Conservation (phyloP, 1,140 invertebrate genomes). For the Caerostris darwini region DNA sequence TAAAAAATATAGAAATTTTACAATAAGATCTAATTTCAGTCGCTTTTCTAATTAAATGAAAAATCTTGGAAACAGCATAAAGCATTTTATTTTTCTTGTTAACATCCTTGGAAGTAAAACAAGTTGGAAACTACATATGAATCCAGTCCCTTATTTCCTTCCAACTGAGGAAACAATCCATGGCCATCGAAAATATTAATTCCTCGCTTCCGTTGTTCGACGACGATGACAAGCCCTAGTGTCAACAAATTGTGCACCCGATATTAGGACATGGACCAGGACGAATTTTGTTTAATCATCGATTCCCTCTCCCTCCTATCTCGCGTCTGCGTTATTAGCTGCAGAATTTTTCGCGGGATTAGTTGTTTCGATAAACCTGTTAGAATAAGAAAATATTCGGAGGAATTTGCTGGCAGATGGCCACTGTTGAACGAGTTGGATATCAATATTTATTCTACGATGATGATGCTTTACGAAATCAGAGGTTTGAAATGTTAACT, state of each 20-base stretch:
- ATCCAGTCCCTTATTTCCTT: not conserved
- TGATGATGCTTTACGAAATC: not conserved
- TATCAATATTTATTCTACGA: not conserved
- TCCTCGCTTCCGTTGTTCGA: conserved; percentile 14
- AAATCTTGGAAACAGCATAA: too few species aligned
- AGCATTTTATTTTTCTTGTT: not conserved
- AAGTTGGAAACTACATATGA: conserved; percentile 6
- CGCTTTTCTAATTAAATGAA: too few species aligned
- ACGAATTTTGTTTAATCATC: conserved; percentile 46
- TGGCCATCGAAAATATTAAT: conserved; percentile 38
- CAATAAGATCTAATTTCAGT: too few species aligned
- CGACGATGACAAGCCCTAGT: conserved; percentile 25
- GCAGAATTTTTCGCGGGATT: conserved; percentile 15
- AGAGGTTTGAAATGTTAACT: not conserved
- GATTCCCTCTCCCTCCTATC: not conserved
- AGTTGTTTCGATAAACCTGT: not conserved
- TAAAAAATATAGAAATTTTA: too few species aligned
- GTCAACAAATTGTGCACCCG: conserved; percentile 28
- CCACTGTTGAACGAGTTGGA: not conserved
- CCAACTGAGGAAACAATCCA: not conserved
- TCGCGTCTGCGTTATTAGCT: not conserved
- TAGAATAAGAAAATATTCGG: conserved; percentile 34
- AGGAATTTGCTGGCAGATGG: not conserved
- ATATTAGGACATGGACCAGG: conserved; percentile 30
- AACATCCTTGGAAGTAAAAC: not conserved